Conservation (phyloP, 2,888 invertebrate genomes). For the Cheilosia impressa region DNA sequence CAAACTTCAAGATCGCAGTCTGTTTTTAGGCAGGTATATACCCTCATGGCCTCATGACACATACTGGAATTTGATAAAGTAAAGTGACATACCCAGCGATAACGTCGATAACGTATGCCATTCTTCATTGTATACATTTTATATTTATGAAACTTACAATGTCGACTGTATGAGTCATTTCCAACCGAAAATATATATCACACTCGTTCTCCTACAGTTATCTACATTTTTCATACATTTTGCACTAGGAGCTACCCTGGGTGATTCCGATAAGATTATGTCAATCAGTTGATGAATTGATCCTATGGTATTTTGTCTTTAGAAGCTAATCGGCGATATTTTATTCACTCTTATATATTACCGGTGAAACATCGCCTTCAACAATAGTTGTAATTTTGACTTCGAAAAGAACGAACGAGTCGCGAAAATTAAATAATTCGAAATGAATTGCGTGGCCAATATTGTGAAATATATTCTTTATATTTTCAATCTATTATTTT, state of each 20-base stretch:
- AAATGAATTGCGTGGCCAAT: slow-evolving; percentile 80
- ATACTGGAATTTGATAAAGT: too few relatives aligned
- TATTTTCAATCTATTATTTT: slow-evolving; percentile 80
- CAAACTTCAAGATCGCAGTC: too few relatives aligned
- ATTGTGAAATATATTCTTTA: slow-evolving; percentile 81
- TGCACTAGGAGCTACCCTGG: neutral
- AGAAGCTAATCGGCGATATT: neutral
- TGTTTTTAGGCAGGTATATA: too few relatives aligned
- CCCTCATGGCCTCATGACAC: too few relatives aligned
- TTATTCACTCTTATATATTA: slow-evolving; percentile 19
- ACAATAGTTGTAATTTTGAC: slow-evolving; percentile 41
- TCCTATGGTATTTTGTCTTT: neutral
- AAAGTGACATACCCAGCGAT: too few relatives aligned
- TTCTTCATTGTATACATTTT: too few relatives aligned
- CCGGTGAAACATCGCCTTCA: neutral
- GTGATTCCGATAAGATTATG: slow-evolving; percentile 42
- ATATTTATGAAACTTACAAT: too few relatives aligned
- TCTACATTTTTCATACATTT: neutral
- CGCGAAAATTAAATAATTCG: slow-evolving; percentile 64
- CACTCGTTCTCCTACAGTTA: too few relatives aligned
- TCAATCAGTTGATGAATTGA: slow-evolving; percentile 42
- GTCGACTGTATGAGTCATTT: too few relatives aligned
- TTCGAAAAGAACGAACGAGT: slow-evolving; percentile 64
- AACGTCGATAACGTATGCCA: too few relatives aligned
- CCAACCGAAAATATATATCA: too few relatives aligned